Evolutionary conservation across 2,797 vertebrate species (phyloP).

Genomic region (Limnodromus scolopaceus): DNA sequence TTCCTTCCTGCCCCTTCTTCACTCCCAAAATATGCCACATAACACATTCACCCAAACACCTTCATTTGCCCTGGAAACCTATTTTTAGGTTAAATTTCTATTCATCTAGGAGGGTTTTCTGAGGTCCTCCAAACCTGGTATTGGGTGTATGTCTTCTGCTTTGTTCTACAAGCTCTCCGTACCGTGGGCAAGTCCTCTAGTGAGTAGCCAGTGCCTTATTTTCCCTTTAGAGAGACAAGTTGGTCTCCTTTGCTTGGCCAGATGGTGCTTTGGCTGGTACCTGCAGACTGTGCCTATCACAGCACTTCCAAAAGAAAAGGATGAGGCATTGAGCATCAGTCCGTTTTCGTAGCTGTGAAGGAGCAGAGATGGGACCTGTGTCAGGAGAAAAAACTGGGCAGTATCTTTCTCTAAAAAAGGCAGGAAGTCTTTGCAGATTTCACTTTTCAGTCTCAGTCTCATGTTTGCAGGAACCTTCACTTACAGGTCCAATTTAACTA

Average conservation of each 20-base stretch:
- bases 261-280: neutral
- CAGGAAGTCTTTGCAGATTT: neutral
- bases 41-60: neutral
- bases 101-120: neutral
- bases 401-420: neutral
- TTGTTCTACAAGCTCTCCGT: neutral
- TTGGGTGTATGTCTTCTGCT: neutral
- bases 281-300: neutral
- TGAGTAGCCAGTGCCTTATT: neutral
- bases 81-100: neutral
- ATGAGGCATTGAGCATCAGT: neutral
- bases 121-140: neutral
- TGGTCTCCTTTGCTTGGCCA: neutral
- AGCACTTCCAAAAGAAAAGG: neutral
- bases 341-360: neutral
- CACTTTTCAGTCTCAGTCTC: neutral
- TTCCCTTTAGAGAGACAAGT: neutral
- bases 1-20: neutral
- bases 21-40: rapidly evolving
- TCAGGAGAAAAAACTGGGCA: neutral
- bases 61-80: neutral
- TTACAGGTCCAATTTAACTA: neutral
- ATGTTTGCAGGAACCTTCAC: neutral
- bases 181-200: neutral
- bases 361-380: neutral